These are phyloP conservation scores for Arrhamphus sclerolepis DNA, from an alignment of 2,797 vertebrate genomes.

Conservation along the genomic window DNA sequence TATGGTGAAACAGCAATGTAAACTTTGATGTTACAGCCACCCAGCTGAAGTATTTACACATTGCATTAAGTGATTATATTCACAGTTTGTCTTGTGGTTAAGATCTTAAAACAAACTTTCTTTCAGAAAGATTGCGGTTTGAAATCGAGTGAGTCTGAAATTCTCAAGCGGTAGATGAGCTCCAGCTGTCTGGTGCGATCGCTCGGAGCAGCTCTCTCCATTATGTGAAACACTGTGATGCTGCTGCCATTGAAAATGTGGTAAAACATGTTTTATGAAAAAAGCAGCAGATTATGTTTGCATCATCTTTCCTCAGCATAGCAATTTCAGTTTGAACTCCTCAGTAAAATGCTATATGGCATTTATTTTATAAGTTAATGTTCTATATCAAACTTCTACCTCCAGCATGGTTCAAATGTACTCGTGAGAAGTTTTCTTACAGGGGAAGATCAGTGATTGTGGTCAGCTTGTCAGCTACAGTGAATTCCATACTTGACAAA, in stretches of 20 bases:
- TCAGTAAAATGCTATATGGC: too few relatives aligned
- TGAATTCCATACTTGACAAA: constrained; percentile 6
- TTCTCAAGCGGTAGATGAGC: constrained; percentile 14
- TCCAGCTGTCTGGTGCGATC: constrained; percentile 14
- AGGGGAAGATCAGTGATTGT: background rate
- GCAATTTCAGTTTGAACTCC: too few relatives aligned
- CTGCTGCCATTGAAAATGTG: too few relatives aligned
- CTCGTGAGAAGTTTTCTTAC: background rate
- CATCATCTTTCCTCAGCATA: too few relatives aligned
- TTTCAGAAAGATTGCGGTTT: constrained; percentile 13
- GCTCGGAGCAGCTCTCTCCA: background rate
- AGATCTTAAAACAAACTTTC: constrained; percentile 1
- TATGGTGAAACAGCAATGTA: background rate
- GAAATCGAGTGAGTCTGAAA: constrained; percentile 11
- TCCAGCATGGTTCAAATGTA: background rate
- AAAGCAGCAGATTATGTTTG: too few relatives aligned
- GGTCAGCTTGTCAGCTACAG: background rate
- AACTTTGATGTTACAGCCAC: background rate
- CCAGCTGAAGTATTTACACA: background rate
- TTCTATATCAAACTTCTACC: background rate
- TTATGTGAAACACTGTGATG: background rate
- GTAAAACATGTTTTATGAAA: too few relatives aligned
- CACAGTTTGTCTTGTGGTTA: constrained; percentile 9
- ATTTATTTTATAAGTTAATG: too few relatives aligned
- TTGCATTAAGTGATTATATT: constrained; percentile 12